A percentile compares a stretch with the other conserved stretches of the same genome.
These are phyloP conservation scores for Menidia menidia DNA, from an alignment of 2,797 vertebrate genomes.

Conservation along the genomic window DNA sequence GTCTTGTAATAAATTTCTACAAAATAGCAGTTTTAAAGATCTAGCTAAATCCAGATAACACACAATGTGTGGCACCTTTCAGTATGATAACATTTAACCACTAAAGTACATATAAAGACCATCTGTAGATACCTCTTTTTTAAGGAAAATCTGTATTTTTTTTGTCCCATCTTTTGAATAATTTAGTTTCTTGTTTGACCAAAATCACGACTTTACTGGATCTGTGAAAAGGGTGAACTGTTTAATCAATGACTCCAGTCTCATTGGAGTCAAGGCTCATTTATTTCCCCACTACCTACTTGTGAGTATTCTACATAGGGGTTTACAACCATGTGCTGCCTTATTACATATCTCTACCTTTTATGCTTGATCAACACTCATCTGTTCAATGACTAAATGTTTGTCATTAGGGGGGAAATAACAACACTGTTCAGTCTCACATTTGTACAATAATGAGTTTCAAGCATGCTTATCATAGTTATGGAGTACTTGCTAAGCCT, in stretches of 20 bases:
- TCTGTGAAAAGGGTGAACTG: not conserved
- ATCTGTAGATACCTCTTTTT: not conserved
- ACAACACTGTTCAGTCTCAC: conserved; percentile 1
- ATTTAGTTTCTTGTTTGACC: not conserved
- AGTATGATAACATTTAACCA: not conserved
- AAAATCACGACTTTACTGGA: not conserved
- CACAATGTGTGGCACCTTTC: not conserved
- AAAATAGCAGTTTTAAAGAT: not conserved
- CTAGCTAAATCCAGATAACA: not conserved
- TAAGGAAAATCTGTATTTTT: no score
- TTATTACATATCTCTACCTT: not conserved
- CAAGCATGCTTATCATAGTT: conserved; percentile 32
- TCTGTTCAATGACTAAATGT: conserved; percentile 15
- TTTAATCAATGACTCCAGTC: not conserved
- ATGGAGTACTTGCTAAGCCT: conserved; percentile 25
- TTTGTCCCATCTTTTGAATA: not conserved
- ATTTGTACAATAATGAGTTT: conserved; percentile 18
- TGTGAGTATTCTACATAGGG: not conserved
- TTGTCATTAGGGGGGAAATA: not conserved
- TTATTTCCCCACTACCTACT: conserved; percentile 5
- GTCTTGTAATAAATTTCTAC: not conserved
- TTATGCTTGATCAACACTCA: conserved; percentile 13
- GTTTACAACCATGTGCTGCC: not conserved
- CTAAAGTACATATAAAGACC: not conserved
- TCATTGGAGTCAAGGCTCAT: conserved; percentile 1